Evolutionary conservation across 2,888 invertebrate species (phyloP), one percentile per base, ranked within the genome.

Genomic region (Metacarcinus magister): DNA sequence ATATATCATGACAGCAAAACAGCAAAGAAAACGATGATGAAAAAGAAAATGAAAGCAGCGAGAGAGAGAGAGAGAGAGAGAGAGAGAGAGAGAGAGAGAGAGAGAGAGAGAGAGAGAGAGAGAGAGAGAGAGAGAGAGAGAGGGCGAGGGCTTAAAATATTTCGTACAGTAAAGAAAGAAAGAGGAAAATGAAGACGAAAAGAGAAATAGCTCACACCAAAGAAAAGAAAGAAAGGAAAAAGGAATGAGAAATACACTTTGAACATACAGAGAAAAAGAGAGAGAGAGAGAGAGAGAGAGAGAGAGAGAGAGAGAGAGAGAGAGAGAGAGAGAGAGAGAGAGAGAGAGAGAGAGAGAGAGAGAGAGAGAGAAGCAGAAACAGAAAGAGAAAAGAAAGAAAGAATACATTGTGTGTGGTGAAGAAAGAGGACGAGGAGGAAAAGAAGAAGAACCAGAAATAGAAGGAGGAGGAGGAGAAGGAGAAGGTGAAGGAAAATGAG

Each of bases 341-440:
- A 4, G 28, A 89, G 89, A 5, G 19, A 32, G 32, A 43, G 48
- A 46, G 28, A 43, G 7, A 39, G 93, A 93, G 28, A 48, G n/a
- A 43, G 46, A 67, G 13, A 54, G 46, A 39, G n/a, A 60, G 44
- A n/a, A 54, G n/a, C 16, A 16, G 28, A n/a, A 28, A 48, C 1
- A 60, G 13, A 8, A 10, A 93, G 32, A n/a, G 32, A 32, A 39
- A 43, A 67, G 13, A 43, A 16, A 44, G 39, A 39, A 67, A 44
- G 44, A 44, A 54, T 13, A 93, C 19, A 54, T 23, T 19, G 75
- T 32, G 39, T 23, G 75, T 5, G 60, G 60, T 46, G 10, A 48
- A 44, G 48, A n/a, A 92, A 92, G 92, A 92, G 92, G 54, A 92
- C 13, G 46, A 92, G 92, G 48, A 43, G 54, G 46, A 92, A 46